Percentiles rank a stretch among this genome's conserved stretches.
phyloP scores from a whole-genome alignment of 2,797 vertebrate genomes.

The Lycodopsis pacificus region DNA sequence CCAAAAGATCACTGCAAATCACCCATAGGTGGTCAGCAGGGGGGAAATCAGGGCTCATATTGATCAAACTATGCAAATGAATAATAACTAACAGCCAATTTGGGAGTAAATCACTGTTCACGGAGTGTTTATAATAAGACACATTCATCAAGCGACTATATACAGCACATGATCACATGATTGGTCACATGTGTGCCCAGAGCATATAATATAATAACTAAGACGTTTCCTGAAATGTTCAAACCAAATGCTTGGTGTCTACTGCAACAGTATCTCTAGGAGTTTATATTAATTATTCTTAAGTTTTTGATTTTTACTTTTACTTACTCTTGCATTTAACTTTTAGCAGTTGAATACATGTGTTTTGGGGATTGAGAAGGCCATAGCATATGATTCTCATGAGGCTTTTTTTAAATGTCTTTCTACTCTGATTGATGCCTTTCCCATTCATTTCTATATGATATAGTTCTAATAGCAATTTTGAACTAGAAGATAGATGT shows the following conservation, averaged over 20 bases:
- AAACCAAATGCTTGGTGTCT: background rate
- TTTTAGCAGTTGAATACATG: background rate
- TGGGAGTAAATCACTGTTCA: background rate
- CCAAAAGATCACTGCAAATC: background rate
- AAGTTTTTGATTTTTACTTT: background rate
- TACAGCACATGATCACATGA: background rate
- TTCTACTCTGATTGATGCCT: background rate
- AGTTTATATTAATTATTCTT: background rate
- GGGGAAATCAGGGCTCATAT: background rate
- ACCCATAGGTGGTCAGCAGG: background rate
- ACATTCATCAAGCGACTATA: background rate
- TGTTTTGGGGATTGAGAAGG: background rate
- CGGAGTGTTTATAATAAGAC: background rate
- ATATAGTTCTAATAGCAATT: background rate
- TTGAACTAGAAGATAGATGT: constrained; percentile 2
- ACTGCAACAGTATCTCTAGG: background rate
- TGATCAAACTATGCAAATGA: background rate
- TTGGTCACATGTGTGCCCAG: background rate
- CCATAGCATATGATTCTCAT: background rate
- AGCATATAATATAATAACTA: background rate
- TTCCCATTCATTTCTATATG: background rate
- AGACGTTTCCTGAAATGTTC: background rate
- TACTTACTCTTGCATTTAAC: background rate
- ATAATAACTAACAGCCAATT: background rate
- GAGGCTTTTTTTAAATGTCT: background rate